These are phyloP conservation scores for Oasisia sp. DNA, from an alignment of 2,888 invertebrate genomes.

Conservation along the genomic window DNA sequence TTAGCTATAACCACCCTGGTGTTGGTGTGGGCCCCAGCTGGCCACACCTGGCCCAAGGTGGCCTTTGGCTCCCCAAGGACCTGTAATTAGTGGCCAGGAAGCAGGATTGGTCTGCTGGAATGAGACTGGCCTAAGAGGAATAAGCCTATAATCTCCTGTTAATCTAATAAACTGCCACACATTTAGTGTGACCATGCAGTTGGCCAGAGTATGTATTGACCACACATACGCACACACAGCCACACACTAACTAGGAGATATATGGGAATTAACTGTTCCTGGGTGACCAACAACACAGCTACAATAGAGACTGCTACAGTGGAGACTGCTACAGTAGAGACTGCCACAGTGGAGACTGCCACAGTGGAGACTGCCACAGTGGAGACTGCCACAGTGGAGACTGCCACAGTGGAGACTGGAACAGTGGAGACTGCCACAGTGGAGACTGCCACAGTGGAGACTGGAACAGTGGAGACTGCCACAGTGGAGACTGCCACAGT, in stretches of 20 bases:
- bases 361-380: no score
- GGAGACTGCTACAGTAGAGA: background rate
- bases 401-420: no score
- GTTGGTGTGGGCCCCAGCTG: background rate
- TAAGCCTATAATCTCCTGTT: background rate
- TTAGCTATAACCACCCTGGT: background rate
- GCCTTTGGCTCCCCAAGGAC: background rate
- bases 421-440: no score
- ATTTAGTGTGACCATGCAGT: background rate
- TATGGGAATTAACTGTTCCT: background rate
- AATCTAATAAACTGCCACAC: background rate
- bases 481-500: no score
- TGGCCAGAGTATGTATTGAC: background rate
- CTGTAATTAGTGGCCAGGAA: background rate
- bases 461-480: no score
- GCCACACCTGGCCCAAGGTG: background rate
- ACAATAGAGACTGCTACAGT: background rate
- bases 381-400: no score
- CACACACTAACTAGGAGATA: background rate
- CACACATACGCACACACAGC: background rate
- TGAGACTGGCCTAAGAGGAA: background rate
- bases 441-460: no score
- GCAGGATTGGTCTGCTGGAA: slow-evolving; percentile 7
- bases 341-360: background rate
- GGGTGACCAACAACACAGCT: background rate